Base-by-base conservation (phyloP, 2,888 invertebrate species). In the Acleris emargana region DNA sequence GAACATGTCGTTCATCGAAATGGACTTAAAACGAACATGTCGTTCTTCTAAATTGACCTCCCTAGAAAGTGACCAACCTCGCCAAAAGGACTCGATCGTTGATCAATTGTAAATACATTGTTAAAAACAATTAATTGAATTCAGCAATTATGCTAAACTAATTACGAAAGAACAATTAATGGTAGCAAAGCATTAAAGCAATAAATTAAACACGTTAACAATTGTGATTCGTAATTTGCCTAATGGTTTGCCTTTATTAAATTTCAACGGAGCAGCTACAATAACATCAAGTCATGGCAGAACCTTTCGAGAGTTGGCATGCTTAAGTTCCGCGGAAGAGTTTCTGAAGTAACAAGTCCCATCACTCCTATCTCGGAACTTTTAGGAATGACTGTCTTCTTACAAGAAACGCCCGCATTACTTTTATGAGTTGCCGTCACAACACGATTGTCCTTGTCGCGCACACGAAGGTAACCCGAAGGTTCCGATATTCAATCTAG, bases 321-420 rank as follows among this genome's bases (percentile, higher is more conserved):
- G 4, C 22, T 13, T 11, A 32, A 32, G 32, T 53, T 32, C 28
- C 18, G 32, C 17, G 4, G 7, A 18, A 53, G 53, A 53, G 28
- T 53, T 17, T 1, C 18, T 28, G 6, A 53, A 18, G 38, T 53
- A 38, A 53, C n/a, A 32, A 32, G 53, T 53, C 32, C 53, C 32
- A 18, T 53, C 11, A 18, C 17, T 53, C n/a, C 17, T 32, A 50
- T 20, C 50, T 50, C 22, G 50, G n/a, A 20, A 50, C 20, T 50
- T 17, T 22, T 22, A 3, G n/a, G 28, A 32, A 25, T 52, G n/a
- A n/a, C n/a, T 2, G 28, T 9, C 28, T 9, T 17, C 52, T 52
- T 52, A 11, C 28, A 32, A 9, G 28, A 32, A 32, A 28, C 17
- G 52, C 17, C 28, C 17, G 28, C 28, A 25, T 17, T 49, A 11